A percentile compares a stretch with the other conserved stretches of the same genome.
These are phyloP conservation scores for Alviniconcha marisindica DNA, from an alignment of 1,140 invertebrate genomes.

Conservation along the genomic window DNA sequence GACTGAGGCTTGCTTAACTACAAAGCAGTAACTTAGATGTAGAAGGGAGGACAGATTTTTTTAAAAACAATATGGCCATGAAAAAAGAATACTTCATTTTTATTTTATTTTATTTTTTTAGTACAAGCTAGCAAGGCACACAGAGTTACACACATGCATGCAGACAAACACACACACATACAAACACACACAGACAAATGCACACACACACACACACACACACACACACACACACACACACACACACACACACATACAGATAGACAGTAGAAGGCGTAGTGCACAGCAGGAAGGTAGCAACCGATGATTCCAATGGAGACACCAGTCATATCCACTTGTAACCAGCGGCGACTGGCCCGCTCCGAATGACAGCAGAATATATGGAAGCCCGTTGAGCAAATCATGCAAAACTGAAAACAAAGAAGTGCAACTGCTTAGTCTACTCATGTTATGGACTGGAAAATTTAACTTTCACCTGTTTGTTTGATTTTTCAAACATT, in stretches of 20 bases:
- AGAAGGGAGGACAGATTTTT: too few relatives aligned
- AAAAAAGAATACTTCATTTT: too few relatives aligned
- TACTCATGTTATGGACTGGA: too few relatives aligned
- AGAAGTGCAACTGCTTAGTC: too few relatives aligned
- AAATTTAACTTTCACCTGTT: too few relatives aligned
- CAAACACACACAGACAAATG: neutral
- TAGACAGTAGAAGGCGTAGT: slow-evolving; percentile 98
- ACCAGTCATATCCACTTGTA: slow-evolving; percentile 94
- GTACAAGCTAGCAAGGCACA: too few relatives aligned
- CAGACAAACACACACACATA: neutral
- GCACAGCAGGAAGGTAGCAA: slow-evolving; percentile 96
- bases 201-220: neutral
- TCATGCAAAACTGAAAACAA: slow-evolving; percentile 90
- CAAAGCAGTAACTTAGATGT: too few relatives aligned
- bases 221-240: neutral
- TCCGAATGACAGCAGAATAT: slow-evolving; percentile 95
- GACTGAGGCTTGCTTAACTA: too few relatives aligned
- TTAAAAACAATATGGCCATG: too few relatives aligned
- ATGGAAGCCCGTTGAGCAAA: slow-evolving; percentile 93
- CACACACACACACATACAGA: slow-evolving; percentile 79
- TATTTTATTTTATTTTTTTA: too few relatives aligned
- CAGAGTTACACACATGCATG: neutral
- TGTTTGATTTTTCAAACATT: too few relatives aligned
- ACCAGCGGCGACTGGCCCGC: slow-evolving; percentile 89
- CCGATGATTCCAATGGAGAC: slow-evolving; percentile 94